Conservation (phyloP, 2,888 invertebrate genomes). For the Ceratothoa steindachneri region DNA sequence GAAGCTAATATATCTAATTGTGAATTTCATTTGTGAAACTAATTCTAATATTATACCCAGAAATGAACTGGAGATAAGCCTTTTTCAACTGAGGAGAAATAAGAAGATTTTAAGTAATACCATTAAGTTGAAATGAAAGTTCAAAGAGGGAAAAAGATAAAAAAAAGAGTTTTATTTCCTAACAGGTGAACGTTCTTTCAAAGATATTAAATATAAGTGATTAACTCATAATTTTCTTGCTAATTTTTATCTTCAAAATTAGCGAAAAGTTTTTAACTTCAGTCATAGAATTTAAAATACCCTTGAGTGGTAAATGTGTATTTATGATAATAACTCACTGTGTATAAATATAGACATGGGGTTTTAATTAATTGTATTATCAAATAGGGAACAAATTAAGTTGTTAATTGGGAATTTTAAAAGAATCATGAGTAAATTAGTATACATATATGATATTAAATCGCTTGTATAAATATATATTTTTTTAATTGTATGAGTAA, state of each 20-base stretch:
- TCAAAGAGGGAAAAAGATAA: background rate
- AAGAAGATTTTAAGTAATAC: background rate
- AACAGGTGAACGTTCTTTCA: background rate
- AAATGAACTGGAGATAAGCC: conserved; percentile 26
- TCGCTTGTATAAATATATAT: too few relatives aligned
- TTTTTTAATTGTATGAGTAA: too few relatives aligned
- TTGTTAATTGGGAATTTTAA: too few relatives aligned
- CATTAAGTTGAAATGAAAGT: conserved; percentile 8
- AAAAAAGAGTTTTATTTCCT: background rate
- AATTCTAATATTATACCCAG: conserved; percentile 31
- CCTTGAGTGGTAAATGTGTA: too few relatives aligned
- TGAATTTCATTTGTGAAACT: conserved; percentile 39
- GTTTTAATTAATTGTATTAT: too few relatives aligned
- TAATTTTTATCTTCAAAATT: background rate
- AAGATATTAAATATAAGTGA: background rate
- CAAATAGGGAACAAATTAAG: too few relatives aligned
- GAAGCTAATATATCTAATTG: conserved; percentile 40
- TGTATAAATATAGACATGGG: too few relatives aligned
- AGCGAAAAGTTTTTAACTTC: too few relatives aligned
- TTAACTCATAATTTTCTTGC: background rate
- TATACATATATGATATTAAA: too few relatives aligned
- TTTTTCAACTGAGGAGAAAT: background rate
- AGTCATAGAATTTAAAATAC: too few relatives aligned
- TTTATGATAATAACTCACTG: too few relatives aligned
- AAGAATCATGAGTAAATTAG: too few relatives aligned